Evolutionary conservation across 2,888 invertebrate species (phyloP), one percentile per base, ranked within the genome.

Genomic region (Heliconius ethilla): DNA sequence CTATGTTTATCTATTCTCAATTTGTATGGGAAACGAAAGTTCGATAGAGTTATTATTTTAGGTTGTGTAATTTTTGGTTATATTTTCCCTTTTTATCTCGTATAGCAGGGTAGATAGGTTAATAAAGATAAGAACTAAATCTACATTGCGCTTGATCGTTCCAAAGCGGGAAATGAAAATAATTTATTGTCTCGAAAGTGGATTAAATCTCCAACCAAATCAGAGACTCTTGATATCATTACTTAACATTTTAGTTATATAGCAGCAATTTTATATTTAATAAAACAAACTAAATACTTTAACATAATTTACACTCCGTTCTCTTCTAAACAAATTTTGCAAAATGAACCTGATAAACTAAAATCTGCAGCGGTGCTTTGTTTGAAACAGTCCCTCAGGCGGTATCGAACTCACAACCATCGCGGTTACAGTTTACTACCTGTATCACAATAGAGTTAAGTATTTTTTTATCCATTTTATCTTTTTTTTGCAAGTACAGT

Each of bases 351-450:
- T 10, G 10, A 59, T n/a, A 2, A 25, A 2, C 27, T 13, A 2
- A 25, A 15, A 27, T 1, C 27, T 1, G 6, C 0, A 0, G n/a
- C 15, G 25, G 5, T 2, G 25, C 5, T n/a, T 25, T 62, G n/a
- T 25, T 5, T 62, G 13, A 62, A 62, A 6, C 62, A 62, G 13
- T 62, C 25, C 13, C 27, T 63, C 29, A 22, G 27, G 18, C 29
- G 33, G 33, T 18, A 66, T 66, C 18, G 65, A 66, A 66, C 22
- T 33, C 22, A 18, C 33, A 33, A 66, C 29, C 10, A 66, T 33
- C 29, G 9, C 4, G 65, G 6, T 33, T 18, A 9, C 65, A 27
- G 29, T 13, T 15, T 15, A 45, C 15, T 15, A 5, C 5, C 63
- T 27, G 65, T 66, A 7, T 18, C 22, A 33, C 65, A 25, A 27